Percentiles rank a stretch among this genome's conserved stretches.
These are phyloP conservation scores for Pherbina coryleti DNA, from an alignment of 2,888 invertebrate species.

Conservation along the genomic window DNA sequence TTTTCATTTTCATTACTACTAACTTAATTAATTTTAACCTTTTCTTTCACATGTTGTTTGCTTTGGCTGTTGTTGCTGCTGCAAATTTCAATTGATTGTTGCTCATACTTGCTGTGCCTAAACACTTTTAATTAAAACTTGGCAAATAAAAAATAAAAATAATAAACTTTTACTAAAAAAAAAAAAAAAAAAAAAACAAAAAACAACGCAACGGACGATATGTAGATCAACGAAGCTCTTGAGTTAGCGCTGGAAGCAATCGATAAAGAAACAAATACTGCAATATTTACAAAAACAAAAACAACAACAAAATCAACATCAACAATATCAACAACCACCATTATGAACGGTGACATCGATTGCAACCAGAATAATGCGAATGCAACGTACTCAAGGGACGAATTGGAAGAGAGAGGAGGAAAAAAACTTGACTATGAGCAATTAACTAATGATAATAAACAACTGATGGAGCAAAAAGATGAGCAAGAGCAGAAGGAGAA, in stretches of 20 bases:
- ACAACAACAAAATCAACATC: conserved; percentile 31
- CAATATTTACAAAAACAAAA: conserved; percentile 29
- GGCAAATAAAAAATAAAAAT: conserved; percentile 27
- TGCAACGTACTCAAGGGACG: background rate
- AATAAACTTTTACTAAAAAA: conserved; percentile 18
- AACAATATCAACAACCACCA: conserved; percentile 9
- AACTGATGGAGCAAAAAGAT: background rate
- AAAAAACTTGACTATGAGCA: background rate
- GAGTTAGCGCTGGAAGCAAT: conserved; percentile 76
- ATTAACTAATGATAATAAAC: background rate
- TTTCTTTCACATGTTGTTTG: conserved; percentile 52
- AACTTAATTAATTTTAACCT: conserved; percentile 54
- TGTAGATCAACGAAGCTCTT: conserved; percentile 75
- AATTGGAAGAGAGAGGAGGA: background rate
- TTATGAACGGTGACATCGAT: background rate
- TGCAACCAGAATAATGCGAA: conserved; percentile 32
- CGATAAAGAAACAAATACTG: conserved; percentile 68
- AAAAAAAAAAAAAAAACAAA: conserved; percentile 29
- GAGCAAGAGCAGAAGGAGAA: conserved; percentile 33
- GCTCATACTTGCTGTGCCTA: conserved; percentile 15
- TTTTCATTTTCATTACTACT: conserved; percentile 46
- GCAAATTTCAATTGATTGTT: conserved; percentile 15
- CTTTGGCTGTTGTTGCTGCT: conserved; percentile 31
- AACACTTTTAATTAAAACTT: conserved; percentile 29
- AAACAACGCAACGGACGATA: conserved; percentile 26